Evolutionary conservation across 2,797 vertebrate species (phyloP), one percentile per base, ranked within the genome.

Genomic region (Bovichtus diacanthus): DNA sequence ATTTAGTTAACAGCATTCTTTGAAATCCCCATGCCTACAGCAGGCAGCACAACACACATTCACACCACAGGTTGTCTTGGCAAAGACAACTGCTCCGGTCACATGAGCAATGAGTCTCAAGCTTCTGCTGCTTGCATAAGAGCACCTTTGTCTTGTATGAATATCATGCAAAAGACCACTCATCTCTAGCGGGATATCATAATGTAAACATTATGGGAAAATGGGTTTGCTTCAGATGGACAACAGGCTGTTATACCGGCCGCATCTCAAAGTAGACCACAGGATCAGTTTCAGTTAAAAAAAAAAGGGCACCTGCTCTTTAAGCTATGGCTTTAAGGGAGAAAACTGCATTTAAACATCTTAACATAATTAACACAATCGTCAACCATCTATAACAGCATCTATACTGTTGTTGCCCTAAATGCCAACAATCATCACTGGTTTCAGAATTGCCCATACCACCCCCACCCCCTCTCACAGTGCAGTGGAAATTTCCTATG

Each of bases 401-500:
- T 39, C 6, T 18, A 23, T 11, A 9, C 9, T 6, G n/a, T 23
- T 29, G 10, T 9, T n/a, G 7, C 11, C 1, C 16, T 13, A 15
- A 19, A 36, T 27, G 6, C 2, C 3, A n/a, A 54, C 19, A 41
- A 44, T 9, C 71, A 74, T 69, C 62, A 44, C 34, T 47, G n/a
- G 68, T 54, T 53, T 66, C 41, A 31, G 39, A 61, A 47, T 25
- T 6, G 36, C 56, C 73, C 60, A 34, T 15, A 11, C 38, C 70
- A 13, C 53, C 78, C 78, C 69, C 74, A 8, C 41, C 77, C 74
- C 82, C 67, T 80, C 70, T 81, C 56, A 60, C 75, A 70, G 70
- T 61, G 83, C 86, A 93, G 90, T 93, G 91, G 92, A 93, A 93
- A 91, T 93, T 94, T 91, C 90, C 92, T 71, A 82, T 2, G 79